Evolutionary conservation across 2,113 vertebrate species (phyloP), one percentile per base, ranked within the genome.

Genomic region (Corapipo altera): DNA sequence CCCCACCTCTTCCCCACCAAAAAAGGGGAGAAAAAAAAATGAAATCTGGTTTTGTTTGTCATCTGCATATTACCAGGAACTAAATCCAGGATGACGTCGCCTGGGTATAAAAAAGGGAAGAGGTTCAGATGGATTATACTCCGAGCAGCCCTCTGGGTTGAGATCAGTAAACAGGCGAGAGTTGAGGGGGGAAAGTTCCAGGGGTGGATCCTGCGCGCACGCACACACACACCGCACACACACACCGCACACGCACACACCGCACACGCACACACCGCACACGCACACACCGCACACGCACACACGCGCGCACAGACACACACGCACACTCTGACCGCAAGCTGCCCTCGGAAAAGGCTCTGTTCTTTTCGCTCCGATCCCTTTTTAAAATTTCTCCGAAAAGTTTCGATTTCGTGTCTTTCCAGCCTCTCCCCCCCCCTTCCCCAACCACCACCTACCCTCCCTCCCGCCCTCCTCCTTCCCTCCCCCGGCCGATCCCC

Each of bases 61-160:
- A 97, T 98, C 98, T 98, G 98, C 98, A 97, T 97, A 97, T 97
- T 98, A 97, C 96, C 97, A 95, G 98, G 97, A 97, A 97, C 98
- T 97, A 92, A 96, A 98, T 97, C 98, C 97, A 97, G 96, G 96
- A 98, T 99, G 99, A 99, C 99, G 99, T 99, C 98, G 99, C 96
- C 96, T 65, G 97, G 26, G 97, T 99, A 99, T 99, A 99, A 99
- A 99, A 98, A 92, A 97, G 97, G 98, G 97, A 94, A 97, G 98
- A 98, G 97, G 96, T 98, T 97, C 95, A 95, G 94, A 96, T 91
- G 98, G 98, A 97, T 97, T 96, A 96, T 96, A 96, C 97, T 97
- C 87, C 91, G 86, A 95, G 96, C 97, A 97, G 93, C 97, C 95
- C 95, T 97, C 96, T 94, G 96, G 94, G 92, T 71, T 70, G 97